Conservation (phyloP, 2,888 invertebrate species). For the Choreutis nemorana region DNA sequence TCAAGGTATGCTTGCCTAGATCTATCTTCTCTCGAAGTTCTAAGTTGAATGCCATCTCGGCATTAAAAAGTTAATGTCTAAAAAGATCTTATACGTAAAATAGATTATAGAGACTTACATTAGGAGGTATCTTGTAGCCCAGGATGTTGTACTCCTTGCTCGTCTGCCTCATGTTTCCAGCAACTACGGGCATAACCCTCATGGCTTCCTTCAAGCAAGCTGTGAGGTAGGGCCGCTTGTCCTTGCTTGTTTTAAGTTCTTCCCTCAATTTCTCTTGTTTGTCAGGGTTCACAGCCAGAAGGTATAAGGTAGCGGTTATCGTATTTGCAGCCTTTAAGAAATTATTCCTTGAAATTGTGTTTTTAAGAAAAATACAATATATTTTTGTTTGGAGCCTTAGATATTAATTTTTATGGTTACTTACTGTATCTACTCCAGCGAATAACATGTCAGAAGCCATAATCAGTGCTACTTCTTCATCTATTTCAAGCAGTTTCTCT, state of each 20-base stretch:
- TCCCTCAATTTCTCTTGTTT: conserved; percentile 1
- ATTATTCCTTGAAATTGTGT: too few relatives aligned
- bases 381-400: too few relatives aligned
- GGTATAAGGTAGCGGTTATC: neutral
- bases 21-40: too few relatives aligned
- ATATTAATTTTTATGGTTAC: conserved; percentile 1
- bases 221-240: conserved; percentile 66
- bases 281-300: conserved; percentile 1
- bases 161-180: conserved; percentile 62
- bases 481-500: conserved; percentile 66
- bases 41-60: too few relatives aligned
- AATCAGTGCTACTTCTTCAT: conserved; percentile 65
- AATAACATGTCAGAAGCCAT: conserved; percentile 74
- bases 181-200: conserved; percentile 68
- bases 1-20: too few relatives aligned
- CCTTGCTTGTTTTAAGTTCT: too few relatives aligned
- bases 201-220: conserved; percentile 78
- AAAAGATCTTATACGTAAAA: conserved; percentile 31
- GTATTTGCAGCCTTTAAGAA: neutral
- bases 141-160: conserved; percentile 63
- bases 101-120: conserved; percentile 35
- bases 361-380: neutral
- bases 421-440: conserved; percentile 75
- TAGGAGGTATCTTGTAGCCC: conserved; percentile 70
- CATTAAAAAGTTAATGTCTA: neutral